Conservation (phyloP, 2,797 vertebrate genomes). For the Pempheris klunzingeri region DNA sequence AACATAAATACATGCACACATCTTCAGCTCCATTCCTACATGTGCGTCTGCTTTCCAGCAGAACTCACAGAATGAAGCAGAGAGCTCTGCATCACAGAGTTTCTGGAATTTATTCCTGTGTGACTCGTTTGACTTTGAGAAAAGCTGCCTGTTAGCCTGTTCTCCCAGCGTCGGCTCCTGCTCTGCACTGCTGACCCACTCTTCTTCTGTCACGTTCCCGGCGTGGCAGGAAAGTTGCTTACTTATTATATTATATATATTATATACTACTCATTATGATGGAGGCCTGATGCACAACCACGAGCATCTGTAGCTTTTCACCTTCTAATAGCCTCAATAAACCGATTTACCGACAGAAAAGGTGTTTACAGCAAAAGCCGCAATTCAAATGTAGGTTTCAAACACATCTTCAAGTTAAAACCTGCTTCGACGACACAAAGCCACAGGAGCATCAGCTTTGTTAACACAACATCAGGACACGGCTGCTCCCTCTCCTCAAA, state of each 20-base stretch:
- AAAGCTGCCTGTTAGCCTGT: conserved; percentile 21
- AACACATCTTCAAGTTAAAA: background rate
- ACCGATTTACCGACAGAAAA: background rate
- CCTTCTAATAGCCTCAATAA: background rate
- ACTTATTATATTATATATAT: too few species aligned
- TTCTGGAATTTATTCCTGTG: background rate
- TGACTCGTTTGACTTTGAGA: conserved; percentile 26
- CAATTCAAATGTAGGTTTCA: background rate
- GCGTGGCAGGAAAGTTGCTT: background rate
- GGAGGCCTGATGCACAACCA: background rate
- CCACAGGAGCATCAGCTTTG: background rate
- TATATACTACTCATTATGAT: conserved; percentile 10
- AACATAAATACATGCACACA: conserved; percentile 13
- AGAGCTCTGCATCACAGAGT: background rate
- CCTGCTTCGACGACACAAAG: conserved; percentile 6
- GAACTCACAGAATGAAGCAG: conserved; percentile 5
- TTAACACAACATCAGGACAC: too few species aligned
- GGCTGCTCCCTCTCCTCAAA: too few species aligned
- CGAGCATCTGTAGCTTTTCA: conserved; percentile 5
- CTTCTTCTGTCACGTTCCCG: background rate
- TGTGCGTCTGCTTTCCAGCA: conserved; percentile 4
- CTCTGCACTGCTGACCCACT: background rate
- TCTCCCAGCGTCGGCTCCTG: background rate
- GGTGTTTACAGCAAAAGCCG: background rate
- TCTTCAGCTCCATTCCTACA: conserved; percentile 17